Base-by-base conservation (phyloP, 1,140 invertebrate species). In the Drosophila bifasciata region DNA sequence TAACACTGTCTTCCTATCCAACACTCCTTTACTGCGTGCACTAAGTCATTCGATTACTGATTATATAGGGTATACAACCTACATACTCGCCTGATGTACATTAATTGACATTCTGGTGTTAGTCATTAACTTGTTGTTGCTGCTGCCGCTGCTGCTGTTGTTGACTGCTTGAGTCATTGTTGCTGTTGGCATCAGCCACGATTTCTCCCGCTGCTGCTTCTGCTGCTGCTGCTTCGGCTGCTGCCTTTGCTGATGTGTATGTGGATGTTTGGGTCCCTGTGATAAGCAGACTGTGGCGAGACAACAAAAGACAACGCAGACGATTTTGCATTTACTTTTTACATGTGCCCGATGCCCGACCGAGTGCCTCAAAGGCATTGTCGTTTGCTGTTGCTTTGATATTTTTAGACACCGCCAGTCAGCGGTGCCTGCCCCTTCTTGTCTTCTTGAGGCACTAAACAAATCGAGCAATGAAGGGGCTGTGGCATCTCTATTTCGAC, bases 201-300 rank as follows among this genome's bases (percentile, higher is more conserved):
- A 13, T 17, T 17, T 9, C 36, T 3, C 25, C 16, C 61, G 61
- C 28, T 39, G 43, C 28, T 13, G 17, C 13, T 67, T n/a, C 13
- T 23, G 9, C 40, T 72, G 21, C 39, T 68, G 60, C 50, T 59
- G 64, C 53, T 60, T 48, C 36, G 52, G 61, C 21, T 19, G 40
- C 2, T 1, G 19, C 19, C n/a, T n/a, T n/a, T n/a, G n/a, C n/a
- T n/a, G n/a, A n/a, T 60, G 32, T 52, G 28, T 7, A 13, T 36
- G 32, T 36, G 32, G 32, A 36, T 13, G 45, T 48, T 51, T 50
- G 23, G 48, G 70, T 49, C 40, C 9, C 44, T 61, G 68, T 69
- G 81, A 85, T 85, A 85, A 85, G 83, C 83, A 86, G 83, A 86
- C 83, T 88, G 73, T 75, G 69, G 85, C 81, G 81, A 86, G 83